phyloP scores from a whole-genome alignment of 2,113 vertebrate genomes.

The Theristicus caerulescens region DNA sequence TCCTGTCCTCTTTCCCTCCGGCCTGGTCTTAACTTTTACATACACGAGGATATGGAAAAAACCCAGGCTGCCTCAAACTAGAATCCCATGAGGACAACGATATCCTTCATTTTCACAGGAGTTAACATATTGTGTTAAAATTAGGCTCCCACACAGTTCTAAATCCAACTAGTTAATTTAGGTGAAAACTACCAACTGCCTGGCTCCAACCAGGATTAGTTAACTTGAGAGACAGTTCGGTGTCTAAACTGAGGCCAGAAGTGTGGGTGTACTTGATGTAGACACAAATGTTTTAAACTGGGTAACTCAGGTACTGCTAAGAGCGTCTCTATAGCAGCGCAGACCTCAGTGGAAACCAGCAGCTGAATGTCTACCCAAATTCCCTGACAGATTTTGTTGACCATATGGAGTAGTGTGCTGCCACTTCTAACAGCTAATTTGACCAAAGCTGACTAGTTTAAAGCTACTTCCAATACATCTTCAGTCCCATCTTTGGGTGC shows the following conservation, averaged over 20 bases:
- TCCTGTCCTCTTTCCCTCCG: background rate
- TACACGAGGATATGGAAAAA: background rate
- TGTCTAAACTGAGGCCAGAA: conserved; percentile 10
- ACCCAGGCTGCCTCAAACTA: background rate
- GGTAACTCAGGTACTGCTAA: background rate
- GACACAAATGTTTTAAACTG: background rate
- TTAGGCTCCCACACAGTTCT: conserved; percentile 43
- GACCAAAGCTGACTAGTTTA: background rate
- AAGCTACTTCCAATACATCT: background rate
- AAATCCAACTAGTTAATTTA: conserved; percentile 49
- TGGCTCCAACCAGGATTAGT: background rate
- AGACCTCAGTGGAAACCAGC: background rate
- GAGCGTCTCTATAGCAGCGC: background rate
- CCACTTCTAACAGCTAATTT: background rate
- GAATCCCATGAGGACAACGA: background rate
- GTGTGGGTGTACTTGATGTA: conserved; percentile 19
- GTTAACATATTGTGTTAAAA: conserved; percentile 27
- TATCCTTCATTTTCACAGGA: background rate
- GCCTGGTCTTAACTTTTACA: background rate
- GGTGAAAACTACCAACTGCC: conserved; percentile 31
- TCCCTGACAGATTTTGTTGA: background rate
- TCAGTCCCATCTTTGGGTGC: background rate
- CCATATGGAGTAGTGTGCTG: background rate
- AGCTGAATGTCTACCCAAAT: background rate
- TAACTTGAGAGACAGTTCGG: conserved; percentile 23